Evolutionary conservation across 2,113 vertebrate genomes (phyloP).

Genomic region (Syngnathus scovelli): DNA sequence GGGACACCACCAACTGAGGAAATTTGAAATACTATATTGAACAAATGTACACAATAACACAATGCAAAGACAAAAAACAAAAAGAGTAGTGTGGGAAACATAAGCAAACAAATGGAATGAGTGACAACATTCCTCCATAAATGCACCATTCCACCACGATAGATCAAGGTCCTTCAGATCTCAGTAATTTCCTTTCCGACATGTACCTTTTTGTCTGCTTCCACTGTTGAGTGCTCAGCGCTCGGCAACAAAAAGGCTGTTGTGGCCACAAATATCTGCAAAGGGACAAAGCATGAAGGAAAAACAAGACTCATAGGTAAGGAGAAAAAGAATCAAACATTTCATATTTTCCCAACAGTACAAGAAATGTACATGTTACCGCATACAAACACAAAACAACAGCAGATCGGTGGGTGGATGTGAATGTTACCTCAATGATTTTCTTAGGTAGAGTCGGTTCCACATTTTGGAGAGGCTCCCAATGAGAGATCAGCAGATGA

Average conservation of each 20-base stretch:
- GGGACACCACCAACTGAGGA: slow-evolving; percentile 87
- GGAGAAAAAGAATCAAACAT: background rate
- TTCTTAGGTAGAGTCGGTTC: slow-evolving; percentile 83
- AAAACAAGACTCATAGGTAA: background rate
- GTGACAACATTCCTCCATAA: slow-evolving; percentile 62
- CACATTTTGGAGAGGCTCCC: slow-evolving; percentile 85
- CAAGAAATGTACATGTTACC: background rate
- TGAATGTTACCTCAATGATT: slow-evolving; percentile 82
- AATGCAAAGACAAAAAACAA: background rate
- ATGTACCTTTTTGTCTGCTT: slow-evolving; percentile 94
- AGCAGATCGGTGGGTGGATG: background rate
- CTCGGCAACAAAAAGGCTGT: slow-evolving; percentile 93
- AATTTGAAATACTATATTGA: background rate
- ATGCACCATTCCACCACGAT: slow-evolving; percentile 51
- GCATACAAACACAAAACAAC: too few species aligned
- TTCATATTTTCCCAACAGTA: background rate
- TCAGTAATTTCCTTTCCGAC: slow-evolving; percentile 43
- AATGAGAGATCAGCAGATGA: slow-evolving; percentile 88
- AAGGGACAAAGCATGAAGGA: slow-evolving; percentile 54
- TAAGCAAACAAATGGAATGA: slow-evolving; percentile 17
- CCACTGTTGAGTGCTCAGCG: slow-evolving; percentile 87
- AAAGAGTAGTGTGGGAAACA: background rate
- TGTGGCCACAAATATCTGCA: slow-evolving; percentile 94
- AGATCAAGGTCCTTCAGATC: slow-evolving; percentile 57
- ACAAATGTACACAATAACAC: background rate